A percentile compares a stretch with the other conserved stretches of the same genome.
Evolutionary conservation across 2,888 invertebrate genomes (phyloP).

Genomic region (Apodemia zela): DNA sequence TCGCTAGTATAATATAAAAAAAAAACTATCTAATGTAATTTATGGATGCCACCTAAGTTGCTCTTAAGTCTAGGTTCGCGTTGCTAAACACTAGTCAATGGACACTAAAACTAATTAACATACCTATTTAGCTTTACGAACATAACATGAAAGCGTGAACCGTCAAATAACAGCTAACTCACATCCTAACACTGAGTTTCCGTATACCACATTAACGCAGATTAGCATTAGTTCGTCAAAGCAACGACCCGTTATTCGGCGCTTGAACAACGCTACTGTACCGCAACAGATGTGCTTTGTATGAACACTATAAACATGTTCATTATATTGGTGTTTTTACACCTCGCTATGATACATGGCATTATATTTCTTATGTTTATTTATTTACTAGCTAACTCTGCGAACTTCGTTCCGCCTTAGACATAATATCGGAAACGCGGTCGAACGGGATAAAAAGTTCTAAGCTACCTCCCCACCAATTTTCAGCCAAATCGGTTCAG

Average conservation of each 20-base stretch:
- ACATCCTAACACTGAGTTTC: neutral
- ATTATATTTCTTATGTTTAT: too few species aligned
- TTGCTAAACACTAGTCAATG: neutral
- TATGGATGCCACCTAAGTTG: too few species aligned
- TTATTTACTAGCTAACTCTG: too few species aligned
- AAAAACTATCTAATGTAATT: too few species aligned
- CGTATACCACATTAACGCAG: slow-evolving; percentile 8
- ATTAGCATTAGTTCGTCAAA: slow-evolving; percentile 2
- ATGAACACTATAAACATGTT: neutral
- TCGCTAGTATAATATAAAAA: too few species aligned
- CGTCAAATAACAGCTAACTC: neutral
- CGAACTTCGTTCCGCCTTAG: too few species aligned
- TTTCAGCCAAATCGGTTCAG: too few species aligned
- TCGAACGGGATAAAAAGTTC: too few species aligned
- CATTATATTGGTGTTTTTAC: neutral
- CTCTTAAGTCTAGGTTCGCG: neutral
- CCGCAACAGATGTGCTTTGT: slow-evolving; percentile 1
- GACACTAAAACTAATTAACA: neutral
- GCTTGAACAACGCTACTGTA: neutral
- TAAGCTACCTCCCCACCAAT: too few species aligned
- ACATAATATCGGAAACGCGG: too few species aligned
- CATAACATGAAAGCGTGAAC: neutral
- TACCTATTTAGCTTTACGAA: neutral
- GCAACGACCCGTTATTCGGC: slow-evolving; percentile 1
- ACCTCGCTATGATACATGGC: too few species aligned